Conservation (phyloP, 64 coral and sea anemone genomes). For the Montipora cactus region DNA sequence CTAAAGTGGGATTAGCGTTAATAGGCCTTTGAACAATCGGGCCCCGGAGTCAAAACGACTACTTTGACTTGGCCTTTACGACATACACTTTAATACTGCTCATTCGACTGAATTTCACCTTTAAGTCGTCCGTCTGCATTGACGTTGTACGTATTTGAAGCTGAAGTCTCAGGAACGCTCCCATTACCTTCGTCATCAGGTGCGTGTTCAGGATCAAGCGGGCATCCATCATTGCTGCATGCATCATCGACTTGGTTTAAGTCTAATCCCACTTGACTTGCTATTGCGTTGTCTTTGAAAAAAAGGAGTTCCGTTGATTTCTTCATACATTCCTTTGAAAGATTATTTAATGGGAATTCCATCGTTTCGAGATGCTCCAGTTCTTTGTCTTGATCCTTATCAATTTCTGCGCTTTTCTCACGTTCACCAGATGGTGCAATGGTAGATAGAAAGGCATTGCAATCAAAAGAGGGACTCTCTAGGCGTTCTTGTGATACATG, state of each 20-base stretch:
- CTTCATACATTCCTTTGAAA: constrained; percentile 10
- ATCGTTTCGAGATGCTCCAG: constrained; percentile 17
- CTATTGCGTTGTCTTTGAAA: neutral
- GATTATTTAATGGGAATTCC: constrained; percentile 25
- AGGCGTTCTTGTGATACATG: neutral
- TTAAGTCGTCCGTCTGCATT: neutral
- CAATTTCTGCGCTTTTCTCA: neutral
- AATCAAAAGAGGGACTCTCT: neutral
- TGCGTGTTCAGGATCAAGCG: neutral
- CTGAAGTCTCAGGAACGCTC: neutral
- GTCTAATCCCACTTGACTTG: neutral
- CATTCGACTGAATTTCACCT: neutral
- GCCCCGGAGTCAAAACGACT: too few species aligned
- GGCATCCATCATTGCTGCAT: neutral
- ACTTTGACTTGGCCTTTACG: too few species aligned
- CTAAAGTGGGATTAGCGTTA: too few species aligned
- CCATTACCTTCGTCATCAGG: neutral
- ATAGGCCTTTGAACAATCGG: too few species aligned
- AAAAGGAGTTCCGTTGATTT: neutral
- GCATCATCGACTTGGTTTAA: neutral
- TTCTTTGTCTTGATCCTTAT: neutral
- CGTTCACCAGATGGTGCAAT: neutral
- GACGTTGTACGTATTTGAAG: neutral
- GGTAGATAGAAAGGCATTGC: neutral
- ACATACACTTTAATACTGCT: too few species aligned